Conservation (phyloP, 1,140 invertebrate species). For the Sinonovacula constricta region DNA sequence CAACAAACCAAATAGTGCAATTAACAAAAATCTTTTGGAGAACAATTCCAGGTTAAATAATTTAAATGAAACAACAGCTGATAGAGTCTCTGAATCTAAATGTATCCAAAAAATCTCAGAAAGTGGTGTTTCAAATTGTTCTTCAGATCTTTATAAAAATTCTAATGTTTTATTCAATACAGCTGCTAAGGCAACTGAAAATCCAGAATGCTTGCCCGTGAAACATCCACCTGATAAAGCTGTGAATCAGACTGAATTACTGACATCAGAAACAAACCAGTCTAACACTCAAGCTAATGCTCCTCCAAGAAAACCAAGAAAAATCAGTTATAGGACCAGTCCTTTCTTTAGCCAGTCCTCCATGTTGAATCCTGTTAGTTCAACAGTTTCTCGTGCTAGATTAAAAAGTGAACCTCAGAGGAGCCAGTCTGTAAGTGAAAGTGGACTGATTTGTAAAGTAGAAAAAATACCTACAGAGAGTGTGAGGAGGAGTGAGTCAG, state of each 20-base stretch:
- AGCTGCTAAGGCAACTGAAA: conserved; percentile 1
- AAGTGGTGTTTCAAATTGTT: too few relatives aligned
- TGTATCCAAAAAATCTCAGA: too few relatives aligned
- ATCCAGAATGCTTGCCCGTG: background rate
- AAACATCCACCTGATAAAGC: too few relatives aligned
- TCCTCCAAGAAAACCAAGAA: conserved; percentile 39
- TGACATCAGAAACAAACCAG: too few relatives aligned
- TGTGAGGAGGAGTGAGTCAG: background rate
- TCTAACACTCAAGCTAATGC: background rate
- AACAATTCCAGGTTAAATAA: too few relatives aligned
- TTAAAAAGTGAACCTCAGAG: conserved; percentile 25
- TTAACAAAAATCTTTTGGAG: too few relatives aligned
- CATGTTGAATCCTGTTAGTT: conserved; percentile 41
- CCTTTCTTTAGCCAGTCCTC: conserved; percentile 28
- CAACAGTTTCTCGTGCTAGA: conserved; percentile 25
- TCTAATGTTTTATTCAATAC: conserved; percentile 6
- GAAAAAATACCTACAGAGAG: background rate
- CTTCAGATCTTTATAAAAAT: conserved; percentile 3
- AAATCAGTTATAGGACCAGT: conserved; percentile 46
- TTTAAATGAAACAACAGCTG: too few relatives aligned
- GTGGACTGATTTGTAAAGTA: background rate
- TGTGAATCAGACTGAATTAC: too few relatives aligned
- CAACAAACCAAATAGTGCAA: too few relatives aligned
- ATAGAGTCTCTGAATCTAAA: too few relatives aligned
- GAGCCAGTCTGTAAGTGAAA: conserved; percentile 1